Evolutionary conservation across 2,888 invertebrate species (phyloP).

Genomic region (Pollenia labialis): DNA sequence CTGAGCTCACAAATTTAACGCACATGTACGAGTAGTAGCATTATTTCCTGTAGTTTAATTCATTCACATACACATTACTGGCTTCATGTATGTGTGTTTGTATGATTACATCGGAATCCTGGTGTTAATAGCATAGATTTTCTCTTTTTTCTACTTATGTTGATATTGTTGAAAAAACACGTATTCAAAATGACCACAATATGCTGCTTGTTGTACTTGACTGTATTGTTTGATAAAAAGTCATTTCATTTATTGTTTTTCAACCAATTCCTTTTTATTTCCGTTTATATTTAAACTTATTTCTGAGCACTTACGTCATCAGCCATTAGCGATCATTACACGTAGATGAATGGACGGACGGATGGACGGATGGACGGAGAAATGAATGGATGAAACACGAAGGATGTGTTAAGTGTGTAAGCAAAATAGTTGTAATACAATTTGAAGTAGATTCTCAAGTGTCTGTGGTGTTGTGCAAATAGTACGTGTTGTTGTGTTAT

Average conservation of each 20-base stretch:
- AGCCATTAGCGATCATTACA: slow-evolving; percentile 10
- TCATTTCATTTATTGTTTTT: slow-evolving; percentile 39
- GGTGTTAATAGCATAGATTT: slow-evolving; percentile 51
- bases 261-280: slow-evolving; percentile 61
- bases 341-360: neutral
- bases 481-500: slow-evolving; percentile 45
- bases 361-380: neutral
- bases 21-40: slow-evolving; percentile 13
- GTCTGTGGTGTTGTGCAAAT: slow-evolving; percentile 6
- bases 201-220: slow-evolving; percentile 39
- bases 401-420: neutral
- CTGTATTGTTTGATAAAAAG: slow-evolving; percentile 12
- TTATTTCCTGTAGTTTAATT: slow-evolving; percentile 25
- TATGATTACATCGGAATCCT: slow-evolving; percentile 30
- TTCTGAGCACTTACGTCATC: slow-evolving; percentile 12
- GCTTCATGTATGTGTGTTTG: slow-evolving; percentile 13
- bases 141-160: slow-evolving; percentile 4
- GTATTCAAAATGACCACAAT: slow-evolving; percentile 71
- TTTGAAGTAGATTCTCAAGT: slow-evolving; percentile 6
- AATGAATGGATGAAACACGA: neutral
- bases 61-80: neutral
- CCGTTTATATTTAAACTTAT: slow-evolving; percentile 42
- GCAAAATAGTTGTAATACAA: neutral
- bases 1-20: slow-evolving; percentile 16
- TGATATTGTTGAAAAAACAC: slow-evolving; percentile 43